Base-by-base conservation (phyloP, 2,113 vertebrate species). In the Verasper variegatus region DNA sequence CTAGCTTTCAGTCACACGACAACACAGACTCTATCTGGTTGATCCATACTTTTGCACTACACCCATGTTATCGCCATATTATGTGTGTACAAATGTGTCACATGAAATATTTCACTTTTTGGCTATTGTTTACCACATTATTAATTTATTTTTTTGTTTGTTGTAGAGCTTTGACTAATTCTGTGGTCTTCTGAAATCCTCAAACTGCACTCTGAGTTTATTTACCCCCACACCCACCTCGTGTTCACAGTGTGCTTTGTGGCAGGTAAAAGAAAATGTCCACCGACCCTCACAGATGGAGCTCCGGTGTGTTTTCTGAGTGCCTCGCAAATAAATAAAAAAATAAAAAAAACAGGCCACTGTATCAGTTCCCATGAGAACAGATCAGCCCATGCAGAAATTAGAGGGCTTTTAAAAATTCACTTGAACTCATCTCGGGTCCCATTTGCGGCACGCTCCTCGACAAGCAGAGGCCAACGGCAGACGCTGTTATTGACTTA, bases 401-500 rank as follows among this genome's bases (percentile, higher is more conserved):
- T 90, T 85, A 91, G 82, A 87, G 86, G 81, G 89, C 86, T 89
- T 91, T 91, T 92, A 89, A 89, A 89, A 91, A 89, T 86, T 81
- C 89, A 89, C 88, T 89, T 82, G 66, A 88, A 86, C 79, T 90
- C 83, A 89, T 91, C 90, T 73, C 80, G 78, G 86, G 85, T 84
- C 82, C 88, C 85, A 90, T 91, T 90, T 90, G 88, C 61, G 76
- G 81, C 68, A 7, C 57, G 64, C 68, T 86, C 63, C 80, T 83
- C 63, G 69, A 85, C 74, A 60, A 85, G 82, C 74, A 15, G 70
- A 77, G 84, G 78, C 80, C 84, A 76, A 51, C 56, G 12, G 77
- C 74, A 88, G 87, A 90, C 86, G 60, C 83, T 85, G 79, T 71
- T 89, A 89, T 89, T 91, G 90, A 92, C 91, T 91, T 87, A 82